Conservation (phyloP, 2,113 vertebrate genomes). For the Phylloscopus whistleri region DNA sequence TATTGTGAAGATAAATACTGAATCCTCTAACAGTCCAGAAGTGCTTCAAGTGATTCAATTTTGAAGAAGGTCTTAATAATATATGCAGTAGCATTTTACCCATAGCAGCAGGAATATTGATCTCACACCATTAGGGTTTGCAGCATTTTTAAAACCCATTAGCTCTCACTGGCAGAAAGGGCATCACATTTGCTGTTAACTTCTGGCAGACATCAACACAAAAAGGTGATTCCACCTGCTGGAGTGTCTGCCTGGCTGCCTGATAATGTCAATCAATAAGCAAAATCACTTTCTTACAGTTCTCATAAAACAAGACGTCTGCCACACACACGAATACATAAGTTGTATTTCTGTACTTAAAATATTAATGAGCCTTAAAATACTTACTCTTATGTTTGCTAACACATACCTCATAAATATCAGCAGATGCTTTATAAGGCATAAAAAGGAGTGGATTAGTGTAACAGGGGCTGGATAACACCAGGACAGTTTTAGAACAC, state of each 20-base stretch:
- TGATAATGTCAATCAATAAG: conserved; percentile 80
- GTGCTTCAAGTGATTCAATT: conserved; percentile 56
- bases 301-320: conserved; percentile 64
- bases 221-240: conserved; percentile 75
- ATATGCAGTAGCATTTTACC: conserved; percentile 73
- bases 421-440: background rate
- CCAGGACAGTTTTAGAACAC: conserved; percentile 1
- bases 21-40: conserved; percentile 55
- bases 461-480: background rate
- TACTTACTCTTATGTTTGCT: background rate
- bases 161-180: conserved; percentile 63
- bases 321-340: conserved; percentile 36
- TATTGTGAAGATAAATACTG: conserved; percentile 49
- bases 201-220: conserved; percentile 72
- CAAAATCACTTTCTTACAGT: conserved; percentile 68
- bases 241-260: conserved; percentile 67
- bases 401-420: background rate
- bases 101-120: conserved; percentile 76
- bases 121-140: conserved; percentile 75
- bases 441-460: background rate
- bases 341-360: background rate
- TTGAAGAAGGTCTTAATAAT: conserved; percentile 74
- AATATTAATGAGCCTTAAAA: conserved; percentile 6
- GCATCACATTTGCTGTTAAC: conserved; percentile 73
- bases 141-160: conserved; percentile 74